Evolutionary conservation across 2,113 vertebrate species (phyloP), one percentile per base, ranked within the genome.

Genomic region (Burhinus oedicnemus): DNA sequence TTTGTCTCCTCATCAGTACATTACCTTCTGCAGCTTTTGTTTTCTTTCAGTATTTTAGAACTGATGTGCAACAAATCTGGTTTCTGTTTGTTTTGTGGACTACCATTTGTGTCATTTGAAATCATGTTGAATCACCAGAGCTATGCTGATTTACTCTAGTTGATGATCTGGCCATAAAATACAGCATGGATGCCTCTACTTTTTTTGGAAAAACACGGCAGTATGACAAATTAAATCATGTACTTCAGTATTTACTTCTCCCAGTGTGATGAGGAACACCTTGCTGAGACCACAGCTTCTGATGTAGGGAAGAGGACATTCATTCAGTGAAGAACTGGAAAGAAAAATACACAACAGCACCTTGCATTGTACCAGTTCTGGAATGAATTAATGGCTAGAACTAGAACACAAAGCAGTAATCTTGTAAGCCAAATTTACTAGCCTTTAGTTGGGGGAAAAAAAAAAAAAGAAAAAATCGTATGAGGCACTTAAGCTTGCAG

Each of bases 281-380:
- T 71, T 69, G 12, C 18, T n/a, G 9, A 93, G 64, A 79, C 51
- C 26, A 42, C 12, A 85, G 34, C 78, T 91, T 92, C 29, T 78
- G 44, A 72, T 65, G 36, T 71, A 15, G 76, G n/a, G 47, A 83
- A 84, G 83, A 91, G 58, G 87, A 94, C 79, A 86, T 94, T 95
- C 71, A 92, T 94, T 97, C 91, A 92, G 60, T 68, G 76, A 95
- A 95, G 93, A 95, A 44, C 5, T 25, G 27, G 76, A 93, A 82
- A 90, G 84, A 82, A 90, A 74, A 65, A 93, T 69, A 60, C 32
- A 58, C 5, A 76, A 9, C n/a, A 78, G 17, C 20, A 75, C n/a
- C n/a, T 70, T 86, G 19, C 40, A 75, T 94, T 96, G 94, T 95
- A 95, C 2, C 6, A 58, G 36, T 80, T 79, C 75, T 83, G 55